Base-by-base conservation (phyloP, 2,888 invertebrate genomes). In the Drosophila siamana region DNA sequence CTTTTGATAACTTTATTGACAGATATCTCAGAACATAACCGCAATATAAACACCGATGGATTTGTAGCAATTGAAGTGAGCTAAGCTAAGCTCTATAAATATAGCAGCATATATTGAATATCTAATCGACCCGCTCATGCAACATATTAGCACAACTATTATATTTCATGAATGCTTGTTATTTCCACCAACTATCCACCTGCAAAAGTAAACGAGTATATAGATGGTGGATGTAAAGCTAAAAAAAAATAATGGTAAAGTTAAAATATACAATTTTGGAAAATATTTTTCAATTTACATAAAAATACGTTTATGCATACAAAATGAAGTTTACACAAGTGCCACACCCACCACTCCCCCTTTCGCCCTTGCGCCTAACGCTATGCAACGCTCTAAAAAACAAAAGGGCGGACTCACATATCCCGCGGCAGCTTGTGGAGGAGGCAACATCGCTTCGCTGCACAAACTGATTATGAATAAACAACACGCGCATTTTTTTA, bases 401-500 rank as follows among this genome's bases (percentile, higher is more conserved):
- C 43, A 63, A 65, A 79, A 22, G 33, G 64, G 44, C 43, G 56
- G 36, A 63, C 57, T n/a, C n/a, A 55, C 50, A 16, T 59, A 55
- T 33, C 69, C 56, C 64, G 68, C 61, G 65, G 72, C 69, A 15
- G 19, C 16, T 22, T 51, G 38, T 51, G 16, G 28, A 7, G 50
- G 50, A 28, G 65, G 72, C 69, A 15, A 11, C 16, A 51, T 26
- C 72, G 74, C 77, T 70, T 76, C 73, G 78, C 69, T 83, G 88
- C 86, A 85, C 82, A 86, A 89, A 86, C 88, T 89, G 89, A 87
- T 88, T 89, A 89, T 88, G 89, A 88, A 88, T 88, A 88, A 86
- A 88, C 89, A 88, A 88, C 36, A 84, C 77, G 78, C 69, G 73
- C 78, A 81, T 56, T 55, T 62, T 43, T 44, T 47, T 46, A 57